phyloP scores from a whole-genome alignment of 2,113 vertebrate genomes.

The Mesoclemmys tuberculata region DNA sequence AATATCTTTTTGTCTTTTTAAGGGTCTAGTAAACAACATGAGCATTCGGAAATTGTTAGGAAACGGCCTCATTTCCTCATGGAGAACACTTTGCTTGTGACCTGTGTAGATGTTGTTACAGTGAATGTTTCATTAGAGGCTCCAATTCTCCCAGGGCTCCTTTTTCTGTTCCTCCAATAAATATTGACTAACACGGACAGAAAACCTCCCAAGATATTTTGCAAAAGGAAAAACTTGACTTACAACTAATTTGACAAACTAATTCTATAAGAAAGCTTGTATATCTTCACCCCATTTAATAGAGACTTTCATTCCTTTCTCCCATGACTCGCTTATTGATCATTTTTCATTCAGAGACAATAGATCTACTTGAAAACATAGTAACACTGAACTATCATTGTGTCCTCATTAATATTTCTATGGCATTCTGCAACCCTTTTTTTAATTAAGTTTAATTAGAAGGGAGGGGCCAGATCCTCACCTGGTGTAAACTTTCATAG shows the following conservation, averaged over 20 bases:
- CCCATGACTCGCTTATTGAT: constrained; percentile 59
- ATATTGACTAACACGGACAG: constrained; percentile 56
- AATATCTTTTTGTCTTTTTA: constrained; percentile 66
- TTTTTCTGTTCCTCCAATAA: constrained; percentile 59
- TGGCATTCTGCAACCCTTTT: neutral
- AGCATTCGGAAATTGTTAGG: constrained; percentile 67
- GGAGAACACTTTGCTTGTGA: constrained; percentile 48
- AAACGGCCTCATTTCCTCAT: constrained; percentile 63
- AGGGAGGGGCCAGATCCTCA: neutral
- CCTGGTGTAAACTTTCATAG: neutral
- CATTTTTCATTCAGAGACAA: neutral
- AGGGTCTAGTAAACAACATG: constrained; percentile 56
- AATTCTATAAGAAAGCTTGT: constrained; percentile 24
- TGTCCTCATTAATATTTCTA: neutral
- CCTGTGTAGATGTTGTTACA: constrained; percentile 68
- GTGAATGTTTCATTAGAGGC: constrained; percentile 22
- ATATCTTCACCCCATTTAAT: constrained; percentile 56
- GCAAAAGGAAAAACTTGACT: constrained; percentile 60
- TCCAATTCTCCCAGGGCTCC: constrained; percentile 39
- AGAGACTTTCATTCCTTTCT: constrained; percentile 50
- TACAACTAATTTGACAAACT: constrained; percentile 55
- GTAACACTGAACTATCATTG: neutral
- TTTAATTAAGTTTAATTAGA: neutral
- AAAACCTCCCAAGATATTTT: neutral
- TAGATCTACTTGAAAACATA: neutral